Conservation (phyloP, 35 echinoderm and acorn worm species). For the Acanthaster planci region DNA sequence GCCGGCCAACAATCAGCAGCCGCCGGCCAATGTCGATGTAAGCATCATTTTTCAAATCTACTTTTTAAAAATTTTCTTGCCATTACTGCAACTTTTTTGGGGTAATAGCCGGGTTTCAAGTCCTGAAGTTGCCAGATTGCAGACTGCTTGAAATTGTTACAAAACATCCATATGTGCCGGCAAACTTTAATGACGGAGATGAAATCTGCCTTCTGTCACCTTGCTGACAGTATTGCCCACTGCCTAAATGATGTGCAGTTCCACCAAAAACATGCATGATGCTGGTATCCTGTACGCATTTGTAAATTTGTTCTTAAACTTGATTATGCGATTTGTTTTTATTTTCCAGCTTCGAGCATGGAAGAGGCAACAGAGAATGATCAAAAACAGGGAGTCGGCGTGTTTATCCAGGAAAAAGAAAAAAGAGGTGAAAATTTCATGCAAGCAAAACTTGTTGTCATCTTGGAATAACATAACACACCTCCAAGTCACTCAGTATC, state of each 20-base stretch:
- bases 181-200: too few species aligned
- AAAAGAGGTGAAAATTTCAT: conserved; percentile 78
- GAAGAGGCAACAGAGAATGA: conserved; percentile 99
- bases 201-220: too few species aligned
- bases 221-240: too few species aligned
- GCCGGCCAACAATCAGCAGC: background rate
- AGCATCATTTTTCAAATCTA: background rate
- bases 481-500: background rate
- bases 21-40: background rate
- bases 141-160: background rate
- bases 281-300: too few species aligned
- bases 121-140: background rate
- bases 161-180: too few species aligned
- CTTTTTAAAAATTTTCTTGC: background rate
- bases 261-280: too few species aligned
- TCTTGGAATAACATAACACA: background rate
- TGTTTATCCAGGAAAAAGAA: conserved; percentile 97
- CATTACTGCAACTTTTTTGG: background rate
- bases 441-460: background rate
- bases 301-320: too few species aligned
- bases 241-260: too few species aligned
- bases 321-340: too few species aligned
- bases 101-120: background rate
- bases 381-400: conserved; percentile 98
- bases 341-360: conserved; percentile 71